Percentiles rank a stretch among this genome's conserved stretches.
phyloP scores from a whole-genome alignment of 2,797 vertebrate species.

The Silurus aristotelis region DNA sequence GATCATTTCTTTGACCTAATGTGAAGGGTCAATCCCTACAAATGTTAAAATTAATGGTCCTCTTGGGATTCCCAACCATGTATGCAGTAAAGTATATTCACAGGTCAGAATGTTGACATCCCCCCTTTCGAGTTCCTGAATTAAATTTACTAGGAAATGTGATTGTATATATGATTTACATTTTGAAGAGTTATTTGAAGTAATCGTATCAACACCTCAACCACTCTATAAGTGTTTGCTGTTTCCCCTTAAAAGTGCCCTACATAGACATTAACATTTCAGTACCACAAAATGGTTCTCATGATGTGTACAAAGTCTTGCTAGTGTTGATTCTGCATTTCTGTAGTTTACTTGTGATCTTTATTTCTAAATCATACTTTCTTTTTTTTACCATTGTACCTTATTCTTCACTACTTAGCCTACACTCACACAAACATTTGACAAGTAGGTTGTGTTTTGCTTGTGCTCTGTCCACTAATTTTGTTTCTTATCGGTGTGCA shows the following conservation, averaged over 20 bases:
- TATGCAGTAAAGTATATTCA: not conserved
- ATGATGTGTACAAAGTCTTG: not conserved
- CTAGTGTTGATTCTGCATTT: not conserved
- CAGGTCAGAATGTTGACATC: not conserved
- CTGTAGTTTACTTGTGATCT: not conserved
- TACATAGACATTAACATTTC: not conserved
- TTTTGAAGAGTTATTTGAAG: not conserved
- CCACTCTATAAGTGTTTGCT: not conserved
- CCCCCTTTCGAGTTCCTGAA: not conserved
- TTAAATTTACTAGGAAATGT: not conserved
- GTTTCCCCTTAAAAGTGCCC: not conserved
- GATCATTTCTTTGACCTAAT: not conserved
- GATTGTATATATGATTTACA: not conserved
- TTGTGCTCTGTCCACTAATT: not conserved
- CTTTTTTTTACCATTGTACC: not conserved
- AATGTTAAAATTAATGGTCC: constrained; percentile 16
- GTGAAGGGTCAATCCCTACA: not conserved
- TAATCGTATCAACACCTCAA: not conserved
- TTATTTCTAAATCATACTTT: not conserved
- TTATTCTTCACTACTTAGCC: not conserved
- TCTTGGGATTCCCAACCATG: not conserved
- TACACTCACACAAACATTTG: not conserved
- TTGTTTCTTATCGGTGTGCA: not conserved
- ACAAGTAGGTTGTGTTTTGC: not conserved
- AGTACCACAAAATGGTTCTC: not conserved